Base-by-base conservation (phyloP, 2,797 vertebrate genomes). In the Oreochromis grahami region DNA sequence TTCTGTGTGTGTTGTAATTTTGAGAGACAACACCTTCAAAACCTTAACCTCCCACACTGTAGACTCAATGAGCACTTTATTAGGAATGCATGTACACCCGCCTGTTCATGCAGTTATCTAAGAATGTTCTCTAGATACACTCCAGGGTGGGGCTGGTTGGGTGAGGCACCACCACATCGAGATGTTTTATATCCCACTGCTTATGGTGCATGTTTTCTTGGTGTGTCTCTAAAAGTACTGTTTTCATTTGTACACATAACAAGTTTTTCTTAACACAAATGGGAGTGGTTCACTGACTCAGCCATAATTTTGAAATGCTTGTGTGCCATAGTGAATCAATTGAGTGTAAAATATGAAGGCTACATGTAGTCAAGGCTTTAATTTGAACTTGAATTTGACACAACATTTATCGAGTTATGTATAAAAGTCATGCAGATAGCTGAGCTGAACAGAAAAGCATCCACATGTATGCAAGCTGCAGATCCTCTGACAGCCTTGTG, bases 251-350 rank as follows among this genome's bases (percentile, higher is more conserved):
- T 63, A 5, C 19, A 2, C 19, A 36, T 63, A 36, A 63, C 10
- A 36, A 13, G 17, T 63, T 13, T 5, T 12, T 5, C 32, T 36
- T 63, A 36, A 63, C 58, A 63, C 58, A 63, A 32, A 63, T 13
- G 17, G 58, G 58, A 63, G 32, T 10, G 0, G 10, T 36, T 36
- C 0, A 63, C 58, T 2, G 32, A 36, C 58, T 36, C 1, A 0
- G 58, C 58, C 58, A 63, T 63, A 13, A 36, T 63, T n/a, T 63
- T 36, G 32, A 36, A 63, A 63, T 36, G 6, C 58, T 63, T 3
- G 58, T 0, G 1, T 63, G 19, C 19, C 32, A 63, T 32, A 63
- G 32, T 36, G 58, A 63, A 4, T 60, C 29, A 60, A n/a, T 17
- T 0, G 56, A 34, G 56, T 36, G 58, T 63, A 63, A 63, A 63